Evolutionary conservation across 2,113 vertebrate species (phyloP).

Genomic region (Sisor rabdophorus): DNA sequence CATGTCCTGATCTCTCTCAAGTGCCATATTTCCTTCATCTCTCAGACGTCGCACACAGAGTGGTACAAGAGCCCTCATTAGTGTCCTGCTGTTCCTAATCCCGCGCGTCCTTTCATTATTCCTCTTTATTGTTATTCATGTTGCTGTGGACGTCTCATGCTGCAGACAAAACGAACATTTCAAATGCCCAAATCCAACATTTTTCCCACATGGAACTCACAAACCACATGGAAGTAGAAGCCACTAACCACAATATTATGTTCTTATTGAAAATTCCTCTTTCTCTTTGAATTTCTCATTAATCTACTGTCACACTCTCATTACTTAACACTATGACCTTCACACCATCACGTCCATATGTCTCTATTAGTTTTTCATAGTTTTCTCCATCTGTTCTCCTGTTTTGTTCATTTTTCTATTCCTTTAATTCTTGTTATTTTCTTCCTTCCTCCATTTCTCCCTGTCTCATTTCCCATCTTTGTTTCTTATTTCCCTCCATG

Average conservation of each 20-base stretch:
- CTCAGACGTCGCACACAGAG: slow-evolving; percentile 13
- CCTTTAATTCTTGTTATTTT: not conserved
- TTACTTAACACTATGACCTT: no score
- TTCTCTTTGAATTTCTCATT: no score
- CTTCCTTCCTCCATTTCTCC: not conserved
- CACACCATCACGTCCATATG: no score
- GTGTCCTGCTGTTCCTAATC: slow-evolving; percentile 32
- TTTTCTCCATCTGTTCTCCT: no score
- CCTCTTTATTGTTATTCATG: slow-evolving; percentile 38
- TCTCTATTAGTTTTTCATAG: no score
- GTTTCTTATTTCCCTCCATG: not conserved
- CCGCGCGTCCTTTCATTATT: slow-evolving; percentile 29
- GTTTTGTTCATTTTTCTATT: no score
- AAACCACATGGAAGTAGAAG: no score
- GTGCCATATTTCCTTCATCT: slow-evolving; percentile 19
- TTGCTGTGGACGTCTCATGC: not conserved
- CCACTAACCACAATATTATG: no score
- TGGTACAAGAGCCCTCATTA: slow-evolving; percentile 43
- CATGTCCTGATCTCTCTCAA: not conserved
- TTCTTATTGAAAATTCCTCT: no score
- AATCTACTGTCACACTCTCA: no score
- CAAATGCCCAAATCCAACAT: no score
- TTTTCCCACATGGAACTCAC: no score
- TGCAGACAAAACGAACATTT: not conserved
- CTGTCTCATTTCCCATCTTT: not conserved